These are phyloP conservation scores for Hanleya hanleyi DNA, from an alignment of 2,888 invertebrate genomes.

Conservation along the genomic window DNA sequence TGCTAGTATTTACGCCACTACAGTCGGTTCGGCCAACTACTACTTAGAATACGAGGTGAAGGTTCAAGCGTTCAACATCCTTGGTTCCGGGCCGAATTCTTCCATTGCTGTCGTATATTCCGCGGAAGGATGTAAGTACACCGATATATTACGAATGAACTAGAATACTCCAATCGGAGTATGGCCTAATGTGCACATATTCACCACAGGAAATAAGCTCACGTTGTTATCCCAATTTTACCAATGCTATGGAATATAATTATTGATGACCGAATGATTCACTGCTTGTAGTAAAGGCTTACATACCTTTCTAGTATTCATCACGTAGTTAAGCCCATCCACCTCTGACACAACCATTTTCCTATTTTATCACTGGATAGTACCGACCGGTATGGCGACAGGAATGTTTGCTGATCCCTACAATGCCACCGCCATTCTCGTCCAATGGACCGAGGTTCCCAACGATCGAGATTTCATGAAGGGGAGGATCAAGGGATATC, in stretches of 20 bases:
- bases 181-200: too few relatives aligned
- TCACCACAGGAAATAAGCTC: too few relatives aligned
- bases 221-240: too few relatives aligned
- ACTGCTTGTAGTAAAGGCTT: too few relatives aligned
- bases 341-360: background rate
- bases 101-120: slow-evolving; percentile 77
- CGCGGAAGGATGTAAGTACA: slow-evolving; percentile 48
- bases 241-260: too few relatives aligned
- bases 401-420: slow-evolving; percentile 84
- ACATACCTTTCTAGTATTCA: too few relatives aligned
- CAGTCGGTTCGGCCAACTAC: slow-evolving; percentile 61
- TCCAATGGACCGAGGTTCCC: slow-evolving; percentile 91
- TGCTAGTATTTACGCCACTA: background rate
- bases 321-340: too few relatives aligned
- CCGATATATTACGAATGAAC: background rate
- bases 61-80: slow-evolving; percentile 53
- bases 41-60: slow-evolving; percentile 66
- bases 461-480: slow-evolving; percentile 87
- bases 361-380: slow-evolving; percentile 44
- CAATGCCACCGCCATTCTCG: slow-evolving; percentile 93
- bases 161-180: too few relatives aligned
- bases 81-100: slow-evolving; percentile 88
- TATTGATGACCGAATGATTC: too few relatives aligned
- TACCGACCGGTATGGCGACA: slow-evolving; percentile 83
- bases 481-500: slow-evolving; percentile 94